A percentile compares a stretch with the other conserved stretches of the same genome.
These are phyloP conservation scores for Syngnathoides biaculeatus DNA, from an alignment of 2,113 vertebrate genomes.

Conservation along the genomic window DNA sequence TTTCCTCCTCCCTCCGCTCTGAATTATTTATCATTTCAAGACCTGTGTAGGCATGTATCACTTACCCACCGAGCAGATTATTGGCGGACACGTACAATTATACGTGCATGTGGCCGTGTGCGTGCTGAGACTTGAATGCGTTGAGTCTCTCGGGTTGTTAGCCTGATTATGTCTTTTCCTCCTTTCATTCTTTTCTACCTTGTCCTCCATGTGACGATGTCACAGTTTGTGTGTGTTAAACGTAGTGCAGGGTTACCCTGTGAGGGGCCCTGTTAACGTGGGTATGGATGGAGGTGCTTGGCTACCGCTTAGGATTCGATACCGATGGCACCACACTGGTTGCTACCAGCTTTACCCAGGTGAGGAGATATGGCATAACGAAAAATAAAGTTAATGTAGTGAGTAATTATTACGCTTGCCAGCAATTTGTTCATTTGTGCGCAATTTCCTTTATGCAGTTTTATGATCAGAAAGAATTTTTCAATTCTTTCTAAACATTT, in stretches of 20 bases:
- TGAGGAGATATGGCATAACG: slow-evolving; percentile 57
- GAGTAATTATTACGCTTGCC: background rate
- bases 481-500: background rate
- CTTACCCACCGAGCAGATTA: slow-evolving; percentile 60
- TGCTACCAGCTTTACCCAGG: slow-evolving; percentile 94
- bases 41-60: slow-evolving; percentile 69
- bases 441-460: background rate
- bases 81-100: slow-evolving; percentile 11
- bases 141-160: slow-evolving; percentile 42
- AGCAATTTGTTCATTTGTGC: background rate
- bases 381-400: background rate
- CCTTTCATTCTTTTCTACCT: slow-evolving; percentile 3
- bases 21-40: slow-evolving; percentile 84
- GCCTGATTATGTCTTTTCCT: slow-evolving; percentile 31
- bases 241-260: slow-evolving; percentile 23
- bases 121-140: slow-evolving; percentile 41
- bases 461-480: background rate
- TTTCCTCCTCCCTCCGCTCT: slow-evolving; percentile 67
- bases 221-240: slow-evolving; percentile 14
- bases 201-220: slow-evolving; percentile 10
- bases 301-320: slow-evolving; percentile 84
- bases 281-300: slow-evolving; percentile 89
- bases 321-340: slow-evolving; percentile 89
- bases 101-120: slow-evolving; percentile 17
- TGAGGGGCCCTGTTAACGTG: slow-evolving; percentile 29